Conservation (phyloP, 2,797 vertebrate genomes). For the Syngnathus acus region DNA sequence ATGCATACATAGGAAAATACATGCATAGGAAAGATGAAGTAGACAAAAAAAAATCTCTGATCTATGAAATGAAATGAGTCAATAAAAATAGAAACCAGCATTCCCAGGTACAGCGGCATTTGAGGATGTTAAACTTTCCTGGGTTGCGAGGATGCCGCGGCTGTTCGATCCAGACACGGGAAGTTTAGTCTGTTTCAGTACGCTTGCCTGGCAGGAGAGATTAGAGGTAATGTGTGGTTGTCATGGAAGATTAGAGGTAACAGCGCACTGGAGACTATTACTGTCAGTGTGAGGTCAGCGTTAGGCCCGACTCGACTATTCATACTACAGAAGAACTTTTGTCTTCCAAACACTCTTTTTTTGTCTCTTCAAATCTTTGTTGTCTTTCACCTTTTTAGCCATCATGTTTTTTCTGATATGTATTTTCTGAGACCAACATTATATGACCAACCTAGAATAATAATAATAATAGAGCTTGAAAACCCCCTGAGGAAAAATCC, state of each 20-base stretch:
- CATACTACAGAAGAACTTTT: slow-evolving; percentile 15
- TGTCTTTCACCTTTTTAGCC: not conserved
- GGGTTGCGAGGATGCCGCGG: slow-evolving; percentile 14
- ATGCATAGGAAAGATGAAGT: no score
- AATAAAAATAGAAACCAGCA: not conserved
- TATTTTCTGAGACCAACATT: not conserved
- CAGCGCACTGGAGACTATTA: slow-evolving; percentile 51
- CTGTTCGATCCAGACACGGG: slow-evolving; percentile 40
- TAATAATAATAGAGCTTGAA: not conserved
- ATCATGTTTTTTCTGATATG: slow-evolving; percentile 11
- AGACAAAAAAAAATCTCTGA: no score
- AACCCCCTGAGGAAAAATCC: not conserved
- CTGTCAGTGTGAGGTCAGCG: slow-evolving; percentile 40
- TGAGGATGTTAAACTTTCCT: slow-evolving; percentile 17
- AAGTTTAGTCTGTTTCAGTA: slow-evolving; percentile 59
- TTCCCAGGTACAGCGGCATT: slow-evolving; percentile 13
- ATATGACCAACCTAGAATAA: not conserved
- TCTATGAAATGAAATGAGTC: no score
- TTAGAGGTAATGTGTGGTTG: slow-evolving; percentile 52
- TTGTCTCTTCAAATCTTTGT: slow-evolving; percentile 1
- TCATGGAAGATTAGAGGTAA: slow-evolving; percentile 52
- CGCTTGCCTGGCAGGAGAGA: slow-evolving; percentile 44
- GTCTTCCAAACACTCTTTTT: slow-evolving; percentile 11
- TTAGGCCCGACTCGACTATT: slow-evolving; percentile 23
- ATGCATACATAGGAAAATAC: no score